Percentiles rank a stretch among this genome's conserved stretches.
Conservation (phyloP, 2,797 vertebrate species). For the Phyllotis vaccarum region DNA sequence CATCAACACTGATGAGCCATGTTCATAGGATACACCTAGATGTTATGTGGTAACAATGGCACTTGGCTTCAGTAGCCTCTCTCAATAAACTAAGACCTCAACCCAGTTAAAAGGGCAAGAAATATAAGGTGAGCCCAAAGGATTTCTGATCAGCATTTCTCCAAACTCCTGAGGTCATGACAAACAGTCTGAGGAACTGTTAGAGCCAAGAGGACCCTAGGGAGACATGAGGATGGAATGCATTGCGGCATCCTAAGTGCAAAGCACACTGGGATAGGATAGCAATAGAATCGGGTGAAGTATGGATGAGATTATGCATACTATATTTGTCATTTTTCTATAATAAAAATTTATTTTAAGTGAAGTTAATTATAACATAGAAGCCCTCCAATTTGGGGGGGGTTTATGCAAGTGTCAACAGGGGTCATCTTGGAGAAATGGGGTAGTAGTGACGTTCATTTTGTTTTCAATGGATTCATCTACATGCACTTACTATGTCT, state of each 20-base stretch:
- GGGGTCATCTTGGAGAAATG: neutral
- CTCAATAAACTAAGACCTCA: neutral
- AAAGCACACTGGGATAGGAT: neutral
- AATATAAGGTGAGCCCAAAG: neutral
- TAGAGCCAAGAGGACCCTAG: neutral
- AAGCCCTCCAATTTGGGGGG: neutral
- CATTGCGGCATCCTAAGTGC: neutral
- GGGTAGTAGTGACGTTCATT: neutral
- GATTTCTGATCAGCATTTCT: neutral
- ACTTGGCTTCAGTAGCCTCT: neutral
- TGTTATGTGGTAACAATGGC: no score
- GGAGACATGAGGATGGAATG: neutral
- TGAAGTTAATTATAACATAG: conserved; percentile 15
- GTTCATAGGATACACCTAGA: neutral
- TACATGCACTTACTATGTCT: neutral
- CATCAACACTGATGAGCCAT: neutral
- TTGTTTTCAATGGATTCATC: neutral
- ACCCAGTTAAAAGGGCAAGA: neutral
- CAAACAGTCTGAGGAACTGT: neutral
- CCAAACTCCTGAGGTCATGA: neutral
- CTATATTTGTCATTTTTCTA: neutral
- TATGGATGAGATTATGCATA: neutral
- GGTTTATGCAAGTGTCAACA: neutral
- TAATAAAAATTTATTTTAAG: neutral
- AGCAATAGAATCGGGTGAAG: neutral